phyloP scores from a whole-genome alignment of 2,113 vertebrate species.

The Psephotus haematonotus region DNA sequence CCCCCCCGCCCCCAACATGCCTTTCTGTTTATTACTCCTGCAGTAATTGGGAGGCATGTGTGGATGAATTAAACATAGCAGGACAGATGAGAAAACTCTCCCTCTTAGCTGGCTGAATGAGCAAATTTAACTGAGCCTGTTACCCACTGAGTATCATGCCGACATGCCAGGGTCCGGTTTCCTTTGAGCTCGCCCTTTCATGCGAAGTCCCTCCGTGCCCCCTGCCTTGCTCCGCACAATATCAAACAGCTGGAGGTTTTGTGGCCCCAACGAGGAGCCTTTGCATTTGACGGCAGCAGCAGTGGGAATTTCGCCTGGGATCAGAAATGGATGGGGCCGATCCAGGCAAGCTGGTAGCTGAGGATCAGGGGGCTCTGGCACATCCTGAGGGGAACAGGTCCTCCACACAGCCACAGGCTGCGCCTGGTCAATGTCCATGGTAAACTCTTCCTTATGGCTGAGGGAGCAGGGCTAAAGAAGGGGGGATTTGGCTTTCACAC shows the following conservation, averaged over 20 bases:
- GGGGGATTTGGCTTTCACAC: background rate
- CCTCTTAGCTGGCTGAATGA: constrained; percentile 77
- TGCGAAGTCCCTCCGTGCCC: constrained; percentile 70
- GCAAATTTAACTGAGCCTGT: constrained; percentile 79
- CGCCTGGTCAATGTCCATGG: background rate
- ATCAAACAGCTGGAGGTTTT: constrained; percentile 79
- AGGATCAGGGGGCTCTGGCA: background rate
- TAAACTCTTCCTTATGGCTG: background rate
- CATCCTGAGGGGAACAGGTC: background rate
- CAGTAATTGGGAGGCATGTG: constrained; percentile 60
- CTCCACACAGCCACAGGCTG: background rate
- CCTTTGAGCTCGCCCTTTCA: constrained; percentile 79
- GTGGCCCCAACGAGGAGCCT: constrained; percentile 35
- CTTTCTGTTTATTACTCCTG: constrained; percentile 50
- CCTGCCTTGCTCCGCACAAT: constrained; percentile 71
- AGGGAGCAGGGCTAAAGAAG: background rate
- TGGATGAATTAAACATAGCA: constrained; percentile 64
- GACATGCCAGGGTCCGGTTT: constrained; percentile 71
- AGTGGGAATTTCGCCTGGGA: constrained; percentile 32
- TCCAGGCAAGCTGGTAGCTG: background rate
- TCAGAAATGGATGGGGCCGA: background rate
- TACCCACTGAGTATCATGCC: constrained; percentile 74
- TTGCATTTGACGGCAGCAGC: constrained; percentile 25
- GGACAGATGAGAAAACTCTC: constrained; percentile 75
- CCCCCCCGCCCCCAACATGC: background rate